These are phyloP conservation scores for Drosophila quinaria DNA, from an alignment of 2,888 invertebrate genomes.

Conservation along the genomic window DNA sequence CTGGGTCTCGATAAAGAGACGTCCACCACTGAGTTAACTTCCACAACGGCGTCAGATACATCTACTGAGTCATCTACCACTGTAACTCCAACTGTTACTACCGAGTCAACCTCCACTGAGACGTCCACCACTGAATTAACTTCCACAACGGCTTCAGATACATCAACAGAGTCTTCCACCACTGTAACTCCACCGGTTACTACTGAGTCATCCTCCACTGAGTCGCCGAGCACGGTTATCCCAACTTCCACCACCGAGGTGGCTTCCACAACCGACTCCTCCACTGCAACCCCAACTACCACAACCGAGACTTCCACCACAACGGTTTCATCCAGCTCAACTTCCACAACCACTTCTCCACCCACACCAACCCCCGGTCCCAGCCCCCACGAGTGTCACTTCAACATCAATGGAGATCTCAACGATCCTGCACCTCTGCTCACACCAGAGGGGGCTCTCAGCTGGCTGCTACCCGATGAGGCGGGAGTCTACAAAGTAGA, in stretches of 20 bases:
- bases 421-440: slow-evolving; percentile 88
- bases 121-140: not conserved
- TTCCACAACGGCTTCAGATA: not conserved
- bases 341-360: slow-evolving; percentile 16
- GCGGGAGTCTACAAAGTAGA: slow-evolving; percentile 68
- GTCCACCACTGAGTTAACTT: not conserved
- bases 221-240: slow-evolving; percentile 6
- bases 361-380: slow-evolving; percentile 37
- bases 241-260: slow-evolving; percentile 15
- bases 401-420: slow-evolving; percentile 68
- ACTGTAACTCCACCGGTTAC: slow-evolving; percentile 9
- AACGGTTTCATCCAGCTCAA: too few species aligned
- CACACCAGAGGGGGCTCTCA: slow-evolving; percentile 84
- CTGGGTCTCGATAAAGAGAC: slow-evolving; percentile 64
- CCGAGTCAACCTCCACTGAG: slow-evolving; percentile 4
- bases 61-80: slow-evolving; percentile 9
- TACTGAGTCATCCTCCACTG: not conserved
- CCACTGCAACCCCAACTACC: not conserved
- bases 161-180: slow-evolving; percentile 7
- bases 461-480: slow-evolving; percentile 74
- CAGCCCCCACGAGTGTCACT: slow-evolving; percentile 60
- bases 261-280: not conserved
- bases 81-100: slow-evolving; percentile 6
- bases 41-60: slow-evolving; percentile 1
- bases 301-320: not conserved